These are phyloP conservation scores for Mormyrus proboscirostris DNA, from an alignment of 2,797 vertebrate species.

Conservation along the genomic window DNA sequence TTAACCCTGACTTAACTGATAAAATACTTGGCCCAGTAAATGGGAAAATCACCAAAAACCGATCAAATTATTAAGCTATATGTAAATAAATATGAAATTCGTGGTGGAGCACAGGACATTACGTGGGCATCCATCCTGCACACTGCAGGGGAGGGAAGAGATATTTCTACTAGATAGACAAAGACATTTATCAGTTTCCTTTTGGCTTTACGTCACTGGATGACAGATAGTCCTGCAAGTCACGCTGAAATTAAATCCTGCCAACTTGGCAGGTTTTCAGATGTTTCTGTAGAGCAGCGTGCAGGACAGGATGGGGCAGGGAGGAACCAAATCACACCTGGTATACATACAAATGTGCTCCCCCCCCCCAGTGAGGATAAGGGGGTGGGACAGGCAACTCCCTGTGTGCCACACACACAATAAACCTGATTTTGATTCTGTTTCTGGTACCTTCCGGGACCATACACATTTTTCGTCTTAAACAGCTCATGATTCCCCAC, in stretches of 20 bases:
- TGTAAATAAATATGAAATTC: background rate
- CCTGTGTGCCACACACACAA: background rate
- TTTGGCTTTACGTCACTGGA: background rate
- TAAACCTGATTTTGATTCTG: background rate
- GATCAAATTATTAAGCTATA: background rate
- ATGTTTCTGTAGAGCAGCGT: background rate
- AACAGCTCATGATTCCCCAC: background rate
- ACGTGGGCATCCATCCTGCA: background rate
- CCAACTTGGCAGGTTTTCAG: background rate
- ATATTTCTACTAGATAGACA: background rate
- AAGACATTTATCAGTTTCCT: background rate
- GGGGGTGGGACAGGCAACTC: background rate
- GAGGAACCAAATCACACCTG: background rate
- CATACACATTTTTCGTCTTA: background rate
- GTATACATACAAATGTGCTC: background rate
- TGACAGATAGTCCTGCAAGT: background rate
- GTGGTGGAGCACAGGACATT: background rate
- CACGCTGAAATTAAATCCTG: background rate
- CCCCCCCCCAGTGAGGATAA: background rate
- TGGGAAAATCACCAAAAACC: background rate
- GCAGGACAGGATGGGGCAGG: background rate
- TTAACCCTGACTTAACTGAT: background rate
- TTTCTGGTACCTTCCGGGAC: background rate
- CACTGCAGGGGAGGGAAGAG: background rate
- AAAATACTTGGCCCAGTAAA: background rate